These are phyloP conservation scores for Anhinga anhinga DNA, from an alignment of 2,113 vertebrate genomes.

Conservation along the genomic window DNA sequence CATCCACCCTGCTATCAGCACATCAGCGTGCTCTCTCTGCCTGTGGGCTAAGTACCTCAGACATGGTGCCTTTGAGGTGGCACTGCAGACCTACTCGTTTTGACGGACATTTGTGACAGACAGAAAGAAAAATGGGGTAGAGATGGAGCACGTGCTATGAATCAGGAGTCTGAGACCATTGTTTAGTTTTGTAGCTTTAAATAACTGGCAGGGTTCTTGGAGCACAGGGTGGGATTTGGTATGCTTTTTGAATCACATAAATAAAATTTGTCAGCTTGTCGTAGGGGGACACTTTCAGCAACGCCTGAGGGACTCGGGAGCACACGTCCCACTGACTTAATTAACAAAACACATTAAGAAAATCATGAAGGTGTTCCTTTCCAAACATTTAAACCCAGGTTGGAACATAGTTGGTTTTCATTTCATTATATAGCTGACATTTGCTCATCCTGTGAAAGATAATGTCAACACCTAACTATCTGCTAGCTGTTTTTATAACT, in stretches of 20 bases:
- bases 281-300: not conserved
- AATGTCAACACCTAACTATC: conserved; percentile 6
- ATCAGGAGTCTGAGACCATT: rapidly evolving
- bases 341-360: conserved; percentile 14
- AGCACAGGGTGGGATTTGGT: not conserved
- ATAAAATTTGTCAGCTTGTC: not conserved
- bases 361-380: not conserved
- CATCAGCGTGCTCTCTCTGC: rapidly evolving
- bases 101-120: not conserved
- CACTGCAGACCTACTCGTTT: not conserved
- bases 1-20: not conserved
- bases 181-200: not conserved
- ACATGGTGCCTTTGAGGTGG: not conserved
- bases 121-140: not conserved
- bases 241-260: not conserved
- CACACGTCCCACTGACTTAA: not conserved
- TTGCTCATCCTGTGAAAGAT: conserved; percentile 1
- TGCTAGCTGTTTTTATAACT: not conserved
- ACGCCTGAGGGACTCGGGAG: not conserved
- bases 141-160: not conserved
- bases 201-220: not conserved
- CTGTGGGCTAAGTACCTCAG: not conserved
- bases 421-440: conserved; percentile 11
- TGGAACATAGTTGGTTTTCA: not conserved
- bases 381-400: conserved; percentile 16